Base-by-base conservation (phyloP, 2,113 vertebrate species). In the Gallinago paraguaiae region DNA sequence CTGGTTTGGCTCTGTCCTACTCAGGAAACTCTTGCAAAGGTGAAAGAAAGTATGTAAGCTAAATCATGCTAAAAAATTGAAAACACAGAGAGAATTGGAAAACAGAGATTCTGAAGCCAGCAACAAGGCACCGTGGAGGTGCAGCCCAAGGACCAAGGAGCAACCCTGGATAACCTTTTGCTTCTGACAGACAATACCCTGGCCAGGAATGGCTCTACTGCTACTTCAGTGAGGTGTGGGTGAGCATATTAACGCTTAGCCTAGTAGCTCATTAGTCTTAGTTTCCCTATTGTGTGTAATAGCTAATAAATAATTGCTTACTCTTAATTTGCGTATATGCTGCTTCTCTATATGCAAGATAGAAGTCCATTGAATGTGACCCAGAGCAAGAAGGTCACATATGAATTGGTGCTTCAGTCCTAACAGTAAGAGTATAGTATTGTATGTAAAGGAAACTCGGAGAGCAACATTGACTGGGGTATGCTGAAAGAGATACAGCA, bases 401-500 rank as follows among this genome's bases (percentile, higher is more conserved):
- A 35, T 50, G 20, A 83, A 70, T 9, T 30, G 3, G 3, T 56
- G 13, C 74, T 88, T 74, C 72, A 46, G 31, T 43, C 7, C 23
- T 54, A 70, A 48, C 23, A 64, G 35, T 18, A 67, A 61, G 41
- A 81, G 60, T 39, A 16, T 1, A 39, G 7, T 50, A 63, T 27
- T 39, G 64, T 31, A 54, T 81, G 59, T 63, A 5, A 63, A 20
- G 48, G 41, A 72, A 75, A 19, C 25, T 19, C 19, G 25, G n/a
- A 86, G 5, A 90, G 5, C 41, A 84, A 10, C 25, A 9, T 30
- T 70, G 64, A 31, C 51, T 59, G 68, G n/a, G 13, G 13, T 68
- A 6, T 20, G 35, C 56, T 75, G 94, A 74, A 86, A 81, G 45
- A 70, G 80, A 91, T 33, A 39, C 60, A 91, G 76, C 67, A 70